Percentiles rank a stretch among this genome's conserved stretches.
These are phyloP conservation scores for Podocnemis expansa DNA, from an alignment of 2,113 vertebrate species.

Conservation along the genomic window DNA sequence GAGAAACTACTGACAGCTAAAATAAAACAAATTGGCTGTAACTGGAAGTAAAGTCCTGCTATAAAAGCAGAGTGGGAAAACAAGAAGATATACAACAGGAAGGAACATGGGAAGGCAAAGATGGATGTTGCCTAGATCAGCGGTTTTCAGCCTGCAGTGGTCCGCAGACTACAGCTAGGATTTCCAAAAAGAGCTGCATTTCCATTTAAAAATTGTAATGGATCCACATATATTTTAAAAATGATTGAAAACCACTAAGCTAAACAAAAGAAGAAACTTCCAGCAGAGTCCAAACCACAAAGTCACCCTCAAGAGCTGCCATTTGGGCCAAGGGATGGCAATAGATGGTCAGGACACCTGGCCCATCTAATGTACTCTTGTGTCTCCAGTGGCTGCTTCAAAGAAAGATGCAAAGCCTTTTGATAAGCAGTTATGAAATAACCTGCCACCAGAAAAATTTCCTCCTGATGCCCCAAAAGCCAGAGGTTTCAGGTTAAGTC, in stretches of 20 bases:
- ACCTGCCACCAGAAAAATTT: background rate
- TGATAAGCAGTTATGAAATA: no score
- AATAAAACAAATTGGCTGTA: background rate
- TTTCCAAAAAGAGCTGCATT: no score
- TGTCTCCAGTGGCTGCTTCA: background rate
- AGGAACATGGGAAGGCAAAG: background rate
- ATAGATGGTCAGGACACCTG: background rate
- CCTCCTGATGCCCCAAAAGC: background rate
- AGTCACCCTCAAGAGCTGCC: background rate
- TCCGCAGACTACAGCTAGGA: no score
- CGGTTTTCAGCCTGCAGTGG: background rate
- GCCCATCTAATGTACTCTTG: background rate
- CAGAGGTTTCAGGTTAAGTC: no score
- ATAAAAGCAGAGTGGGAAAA: no score
- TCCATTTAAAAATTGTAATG: background rate
- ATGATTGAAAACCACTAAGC: background rate
- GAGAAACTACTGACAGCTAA: background rate
- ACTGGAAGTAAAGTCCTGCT: accelerated
- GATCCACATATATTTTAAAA: background rate
- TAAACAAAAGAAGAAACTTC: background rate
- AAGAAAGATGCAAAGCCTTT: background rate
- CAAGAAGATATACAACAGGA: background rate
- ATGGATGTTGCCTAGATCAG: background rate
- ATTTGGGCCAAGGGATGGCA: background rate
- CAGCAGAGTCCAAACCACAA: background rate